Base-by-base conservation (phyloP, 1,140 invertebrate genomes). In the Maniola jurtina region DNA sequence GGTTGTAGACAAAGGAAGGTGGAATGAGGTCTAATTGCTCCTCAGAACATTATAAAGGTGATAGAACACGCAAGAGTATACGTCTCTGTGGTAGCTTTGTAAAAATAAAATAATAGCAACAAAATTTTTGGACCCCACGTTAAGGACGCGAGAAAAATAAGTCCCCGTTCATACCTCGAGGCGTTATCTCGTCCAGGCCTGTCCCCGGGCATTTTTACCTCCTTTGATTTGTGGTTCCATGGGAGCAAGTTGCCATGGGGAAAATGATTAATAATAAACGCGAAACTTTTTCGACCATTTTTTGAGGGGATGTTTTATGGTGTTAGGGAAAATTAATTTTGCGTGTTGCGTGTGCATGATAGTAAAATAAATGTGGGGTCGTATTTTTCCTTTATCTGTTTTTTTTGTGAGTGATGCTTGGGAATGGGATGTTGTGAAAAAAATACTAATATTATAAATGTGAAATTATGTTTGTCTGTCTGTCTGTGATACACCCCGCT, bases 141-240 rank as follows among this genome's bases (percentile, higher is more conserved):
- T 61, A 70, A 59, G 50, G 66, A 67, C 63, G 64, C 62, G 54
- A 72, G 72, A 74, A 74, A 70, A 75, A 77, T 71, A 77, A 77
- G 72, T 75, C 68, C 54, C 55, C 56, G 60, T 67, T 68, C 65
- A 66, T 70, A 74, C 72, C 67, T 74, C 65, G 33, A 36, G 72
- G 68, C 60, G 54, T 75, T 76, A 72, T 75, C 66, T 75, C 57
- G 65, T 38, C 14, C 35, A 68, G 60, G 64, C 66, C 38, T 68
- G 68, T 72, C 71, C 63, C 56, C 62, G n/a, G 55, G 68, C 60
- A 34, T 62, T 68, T 64, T 66, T 59, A 55, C 48, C 58, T 67
- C 65, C 66, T 70, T 68, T 75, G 73, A 75, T 75, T 73, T 77
- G 75, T 75, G 16, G 61, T 55, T 54, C 40, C 52, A 47, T 40